Conservation (phyloP, 2,888 invertebrate species). For the Ommatoiulus sabulosus region DNA sequence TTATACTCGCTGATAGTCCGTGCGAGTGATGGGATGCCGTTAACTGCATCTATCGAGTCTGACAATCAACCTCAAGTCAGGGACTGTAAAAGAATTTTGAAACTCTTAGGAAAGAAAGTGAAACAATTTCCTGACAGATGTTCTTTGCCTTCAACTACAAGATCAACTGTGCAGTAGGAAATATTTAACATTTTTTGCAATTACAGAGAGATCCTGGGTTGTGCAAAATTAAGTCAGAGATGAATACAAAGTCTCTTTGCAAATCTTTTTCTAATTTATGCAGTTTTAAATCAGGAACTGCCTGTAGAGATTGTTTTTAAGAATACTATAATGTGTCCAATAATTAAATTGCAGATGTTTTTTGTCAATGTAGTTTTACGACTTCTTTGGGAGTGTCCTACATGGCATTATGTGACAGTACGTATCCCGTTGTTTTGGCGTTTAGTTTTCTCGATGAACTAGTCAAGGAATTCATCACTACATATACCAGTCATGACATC, state of each 20-base stretch:
- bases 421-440: conserved; percentile 68
- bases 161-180: conserved; percentile 68
- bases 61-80: conserved; percentile 65
- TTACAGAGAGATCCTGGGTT: background rate
- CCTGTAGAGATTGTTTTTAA: background rate
- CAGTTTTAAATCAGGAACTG: background rate
- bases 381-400: conserved; percentile 67
- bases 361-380: conserved; percentile 64
- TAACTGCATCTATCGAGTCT: conserved; percentile 67
- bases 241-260: too few species aligned
- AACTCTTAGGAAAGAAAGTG: conserved; percentile 66
- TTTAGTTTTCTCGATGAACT: conserved; percentile 70
- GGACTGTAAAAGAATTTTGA: conserved; percentile 65
- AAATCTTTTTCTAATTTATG: too few species aligned
- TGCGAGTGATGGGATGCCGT: conserved; percentile 66
- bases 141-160: conserved; percentile 64
- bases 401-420: conserved; percentile 67
- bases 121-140: conserved; percentile 67
- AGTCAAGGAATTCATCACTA: conserved; percentile 68
- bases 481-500: conserved; percentile 66
- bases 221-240: too few species aligned
- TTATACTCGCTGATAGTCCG: conserved; percentile 63
- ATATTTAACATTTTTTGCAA: background rate
- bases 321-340: background rate
- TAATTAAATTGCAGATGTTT: conserved; percentile 50